Percentiles rank a stretch among this genome's conserved stretches.
phyloP scores from a whole-genome alignment of 2,888 invertebrate genomes.

The Theodoxus fluviatilis region DNA sequence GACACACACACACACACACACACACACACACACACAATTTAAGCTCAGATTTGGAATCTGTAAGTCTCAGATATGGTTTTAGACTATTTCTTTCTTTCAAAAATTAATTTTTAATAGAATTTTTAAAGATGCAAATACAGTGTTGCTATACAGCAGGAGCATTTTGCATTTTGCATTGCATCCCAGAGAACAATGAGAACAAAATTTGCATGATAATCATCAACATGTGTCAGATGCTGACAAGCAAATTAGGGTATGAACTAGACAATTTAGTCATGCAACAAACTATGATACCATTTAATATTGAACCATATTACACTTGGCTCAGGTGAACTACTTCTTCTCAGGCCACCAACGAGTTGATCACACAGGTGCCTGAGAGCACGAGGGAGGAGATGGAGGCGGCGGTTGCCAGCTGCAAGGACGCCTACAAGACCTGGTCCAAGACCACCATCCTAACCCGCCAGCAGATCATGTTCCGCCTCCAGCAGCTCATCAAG shows the following conservation, averaged over 20 bases:
- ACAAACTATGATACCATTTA: too few species aligned
- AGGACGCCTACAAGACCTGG: conserved; percentile 84
- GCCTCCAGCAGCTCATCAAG: conserved; percentile 82
- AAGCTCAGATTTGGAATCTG: not conserved
- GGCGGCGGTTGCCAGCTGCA: conserved; percentile 84
- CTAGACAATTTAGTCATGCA: too few species aligned
- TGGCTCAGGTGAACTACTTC: too few species aligned
- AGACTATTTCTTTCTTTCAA: not conserved
- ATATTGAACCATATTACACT: too few species aligned
- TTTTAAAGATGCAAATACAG: not conserved
- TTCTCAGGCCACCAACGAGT: conserved; percentile 69
- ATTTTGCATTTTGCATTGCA: too few species aligned
- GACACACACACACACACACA: conserved; percentile 22
- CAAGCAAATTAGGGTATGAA: too few species aligned
- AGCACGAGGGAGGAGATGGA: conserved; percentile 88
- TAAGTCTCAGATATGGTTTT: not conserved
- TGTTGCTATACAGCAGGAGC: not conserved
- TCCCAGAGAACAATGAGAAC: too few species aligned
- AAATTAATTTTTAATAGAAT: not conserved
- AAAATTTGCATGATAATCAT: too few species aligned
- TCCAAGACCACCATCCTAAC: conserved; percentile 88
- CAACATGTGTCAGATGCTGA: too few species aligned
- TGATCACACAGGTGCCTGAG: conserved; percentile 83
- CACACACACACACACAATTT: conserved; percentile 11
- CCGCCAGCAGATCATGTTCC: conserved; percentile 92